Evolutionary conservation across 2,113 vertebrate species (phyloP).

Genomic region (Zosterops borbonicus): DNA sequence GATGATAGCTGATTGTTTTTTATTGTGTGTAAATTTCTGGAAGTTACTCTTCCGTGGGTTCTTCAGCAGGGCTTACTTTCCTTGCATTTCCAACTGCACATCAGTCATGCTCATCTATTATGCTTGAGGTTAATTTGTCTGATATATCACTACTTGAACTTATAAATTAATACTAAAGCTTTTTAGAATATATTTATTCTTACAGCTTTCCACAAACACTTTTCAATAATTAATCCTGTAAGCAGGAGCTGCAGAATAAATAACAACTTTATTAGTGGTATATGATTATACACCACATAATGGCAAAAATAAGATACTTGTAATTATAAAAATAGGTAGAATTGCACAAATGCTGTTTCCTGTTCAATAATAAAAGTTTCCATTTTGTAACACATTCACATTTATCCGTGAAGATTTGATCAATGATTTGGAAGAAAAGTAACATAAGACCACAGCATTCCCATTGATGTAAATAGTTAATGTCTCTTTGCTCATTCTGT

Average conservation of each 20-base stretch:
- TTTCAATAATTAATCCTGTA: neutral
- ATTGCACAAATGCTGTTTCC: neutral
- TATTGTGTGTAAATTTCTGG: neutral
- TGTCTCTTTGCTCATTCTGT: neutral
- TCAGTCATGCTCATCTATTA: neutral
- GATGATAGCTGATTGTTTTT: neutral
- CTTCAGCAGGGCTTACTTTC: neutral
- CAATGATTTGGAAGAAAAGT: neutral
- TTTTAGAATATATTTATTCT: neutral
- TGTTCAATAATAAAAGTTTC: neutral
- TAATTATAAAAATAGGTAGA: neutral
- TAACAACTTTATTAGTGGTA: neutral
- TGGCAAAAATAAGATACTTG: neutral
- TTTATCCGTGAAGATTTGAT: neutral
- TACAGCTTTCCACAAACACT: neutral
- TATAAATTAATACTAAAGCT: neutral
- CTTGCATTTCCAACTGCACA: neutral
- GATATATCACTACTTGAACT: neutral
- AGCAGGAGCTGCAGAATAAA: neutral
- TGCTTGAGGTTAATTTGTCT: neutral
- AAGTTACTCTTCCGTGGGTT: neutral
- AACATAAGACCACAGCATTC: neutral
- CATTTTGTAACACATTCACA: neutral
- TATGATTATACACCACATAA: neutral
- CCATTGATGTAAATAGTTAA: neutral